Evolutionary conservation across 2,888 invertebrate species (phyloP).

Genomic region (Leptopilina drosophilae): DNA sequence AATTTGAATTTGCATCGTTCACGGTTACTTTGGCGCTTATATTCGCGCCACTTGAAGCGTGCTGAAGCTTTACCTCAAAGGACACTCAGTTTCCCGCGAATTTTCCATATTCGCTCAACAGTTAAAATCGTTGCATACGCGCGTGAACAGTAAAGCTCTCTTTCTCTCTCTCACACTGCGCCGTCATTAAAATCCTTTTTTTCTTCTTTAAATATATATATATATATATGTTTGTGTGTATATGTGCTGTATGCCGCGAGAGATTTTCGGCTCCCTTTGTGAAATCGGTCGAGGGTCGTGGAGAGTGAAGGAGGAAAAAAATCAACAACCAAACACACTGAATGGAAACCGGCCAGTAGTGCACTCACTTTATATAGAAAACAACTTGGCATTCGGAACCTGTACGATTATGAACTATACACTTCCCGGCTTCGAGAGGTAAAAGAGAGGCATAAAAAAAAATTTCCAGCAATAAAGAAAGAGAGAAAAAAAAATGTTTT

Average conservation of each 20-base stretch:
- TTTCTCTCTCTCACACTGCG: too few species aligned
- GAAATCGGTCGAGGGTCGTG: conserved; percentile 37
- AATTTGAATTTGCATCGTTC: conserved; percentile 56
- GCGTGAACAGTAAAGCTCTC: neutral
- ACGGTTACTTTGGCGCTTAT: conserved; percentile 53
- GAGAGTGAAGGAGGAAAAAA: neutral
- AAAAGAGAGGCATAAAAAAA: neutral
- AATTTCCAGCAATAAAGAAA: neutral
- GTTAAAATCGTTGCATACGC: conserved; percentile 38
- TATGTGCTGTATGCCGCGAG: conserved; percentile 8
- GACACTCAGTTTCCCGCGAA: conserved; percentile 42
- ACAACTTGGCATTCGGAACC: conserved; percentile 40
- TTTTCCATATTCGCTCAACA: conserved; percentile 46
- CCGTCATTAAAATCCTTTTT: conserved; percentile 30
- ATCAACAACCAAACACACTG: neutral
- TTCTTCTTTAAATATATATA: neutral
- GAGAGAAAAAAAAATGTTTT: neutral
- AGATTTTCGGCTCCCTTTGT: conserved; percentile 36
- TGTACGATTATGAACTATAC: conserved; percentile 24
- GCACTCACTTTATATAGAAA: conserved; percentile 22
- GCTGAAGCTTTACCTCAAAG: conserved; percentile 49
- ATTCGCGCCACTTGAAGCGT: conserved; percentile 50
- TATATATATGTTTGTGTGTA: too few species aligned
- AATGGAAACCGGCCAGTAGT: conserved; percentile 33
- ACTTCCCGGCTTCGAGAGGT: conserved; percentile 23